Evolutionary conservation across 2,888 invertebrate genomes (phyloP).

Genomic region (Palloptera scutellata): DNA sequence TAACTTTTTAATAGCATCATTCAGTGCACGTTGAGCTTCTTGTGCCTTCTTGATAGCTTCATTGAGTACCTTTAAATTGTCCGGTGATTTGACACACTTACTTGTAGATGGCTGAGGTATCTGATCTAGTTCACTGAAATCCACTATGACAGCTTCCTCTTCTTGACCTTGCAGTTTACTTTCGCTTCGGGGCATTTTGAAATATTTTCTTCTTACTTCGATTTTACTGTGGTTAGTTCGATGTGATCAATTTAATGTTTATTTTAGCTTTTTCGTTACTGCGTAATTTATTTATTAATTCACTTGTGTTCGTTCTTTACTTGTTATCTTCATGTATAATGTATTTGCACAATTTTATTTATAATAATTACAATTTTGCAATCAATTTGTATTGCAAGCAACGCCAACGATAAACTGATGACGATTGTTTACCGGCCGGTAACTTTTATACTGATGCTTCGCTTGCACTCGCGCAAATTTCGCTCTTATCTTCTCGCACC

Average conservation of each 20-base stretch:
- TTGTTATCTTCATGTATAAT: background rate
- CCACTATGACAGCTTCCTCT: too few relatives aligned
- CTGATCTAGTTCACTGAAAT: too few relatives aligned
- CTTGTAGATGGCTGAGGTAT: too few relatives aligned
- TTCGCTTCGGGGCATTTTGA: too few relatives aligned
- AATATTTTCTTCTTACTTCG: background rate
- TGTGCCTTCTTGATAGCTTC: too few relatives aligned
- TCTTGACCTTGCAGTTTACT: too few relatives aligned
- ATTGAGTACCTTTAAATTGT: too few relatives aligned
- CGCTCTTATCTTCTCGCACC: background rate
- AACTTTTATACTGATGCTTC: conserved; percentile 45
- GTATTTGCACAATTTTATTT: background rate
- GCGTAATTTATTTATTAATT: background rate
- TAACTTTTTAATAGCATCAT: too few relatives aligned
- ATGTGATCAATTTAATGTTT: conserved; percentile 1
- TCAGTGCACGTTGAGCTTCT: too few relatives aligned
- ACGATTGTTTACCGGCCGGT: conserved; percentile 41
- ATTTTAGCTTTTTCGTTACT: background rate
- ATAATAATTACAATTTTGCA: background rate
- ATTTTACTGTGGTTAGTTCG: background rate
- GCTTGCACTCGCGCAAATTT: conserved; percentile 37
- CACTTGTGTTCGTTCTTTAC: background rate
- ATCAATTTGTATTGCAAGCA: background rate
- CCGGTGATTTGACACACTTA: too few relatives aligned
- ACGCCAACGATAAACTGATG: conserved; percentile 43